These are phyloP conservation scores for Sitta europaea DNA, from an alignment of 2,113 vertebrate genomes.

Conservation along the genomic window DNA sequence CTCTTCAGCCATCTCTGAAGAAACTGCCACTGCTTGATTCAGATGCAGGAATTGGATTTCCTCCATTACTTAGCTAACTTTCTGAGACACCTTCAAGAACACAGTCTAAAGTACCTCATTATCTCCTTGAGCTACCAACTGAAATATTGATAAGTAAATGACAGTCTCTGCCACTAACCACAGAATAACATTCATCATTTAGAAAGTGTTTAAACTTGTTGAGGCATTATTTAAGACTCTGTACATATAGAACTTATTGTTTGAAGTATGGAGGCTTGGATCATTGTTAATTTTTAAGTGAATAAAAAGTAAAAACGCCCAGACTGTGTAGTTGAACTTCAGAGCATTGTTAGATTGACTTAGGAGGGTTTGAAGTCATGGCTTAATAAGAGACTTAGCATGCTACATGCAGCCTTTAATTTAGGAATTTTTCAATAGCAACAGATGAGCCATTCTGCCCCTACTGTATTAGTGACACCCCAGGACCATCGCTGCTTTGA, in stretches of 20 bases:
- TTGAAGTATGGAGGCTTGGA: not conserved
- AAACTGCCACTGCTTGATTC: not conserved
- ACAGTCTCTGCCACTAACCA: not conserved
- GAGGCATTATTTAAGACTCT: not conserved
- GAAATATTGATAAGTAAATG: not conserved
- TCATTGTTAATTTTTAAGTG: not conserved
- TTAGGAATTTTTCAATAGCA: not conserved
- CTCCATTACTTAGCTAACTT: not conserved
- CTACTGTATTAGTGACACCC: not conserved
- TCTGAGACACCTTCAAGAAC: not conserved
- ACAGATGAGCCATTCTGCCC: not conserved
- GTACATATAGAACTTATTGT: not conserved
- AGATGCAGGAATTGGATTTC: not conserved
- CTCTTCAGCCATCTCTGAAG: not conserved
- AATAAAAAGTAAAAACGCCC: not conserved
- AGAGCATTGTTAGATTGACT: not conserved
- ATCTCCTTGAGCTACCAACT: not conserved
- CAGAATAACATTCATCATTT: not conserved
- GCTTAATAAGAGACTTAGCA: not conserved
- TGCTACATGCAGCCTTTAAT: not conserved
- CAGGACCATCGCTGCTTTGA: not conserved
- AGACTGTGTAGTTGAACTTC: not conserved
- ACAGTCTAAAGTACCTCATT: not conserved
- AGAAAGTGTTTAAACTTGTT: not conserved
- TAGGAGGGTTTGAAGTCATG: not conserved